phyloP scores from a whole-genome alignment of 2,888 invertebrate species.

The Cephus spinipes region DNA sequence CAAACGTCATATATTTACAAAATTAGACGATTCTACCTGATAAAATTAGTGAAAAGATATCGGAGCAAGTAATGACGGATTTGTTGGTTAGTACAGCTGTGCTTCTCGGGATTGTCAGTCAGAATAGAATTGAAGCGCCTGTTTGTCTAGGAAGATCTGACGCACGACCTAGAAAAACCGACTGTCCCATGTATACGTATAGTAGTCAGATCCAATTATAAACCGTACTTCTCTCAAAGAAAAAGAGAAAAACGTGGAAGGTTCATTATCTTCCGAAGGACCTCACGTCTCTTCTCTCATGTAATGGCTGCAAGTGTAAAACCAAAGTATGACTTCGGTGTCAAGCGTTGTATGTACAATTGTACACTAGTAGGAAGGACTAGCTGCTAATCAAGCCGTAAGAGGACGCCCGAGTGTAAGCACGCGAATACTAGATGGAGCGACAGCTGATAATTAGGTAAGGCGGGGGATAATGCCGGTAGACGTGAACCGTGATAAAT shows the following conservation, averaged over 20 bases:
- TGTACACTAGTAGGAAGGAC: neutral
- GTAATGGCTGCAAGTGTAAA: neutral
- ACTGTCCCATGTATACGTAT: conserved; percentile 6
- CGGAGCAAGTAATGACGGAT: neutral
- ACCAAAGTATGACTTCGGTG: neutral
- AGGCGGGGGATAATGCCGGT: too few species aligned
- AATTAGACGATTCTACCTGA: neutral
- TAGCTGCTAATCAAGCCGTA: neutral
- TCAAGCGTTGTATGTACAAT: neutral
- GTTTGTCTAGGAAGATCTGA: conserved; percentile 3
- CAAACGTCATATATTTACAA: neutral
- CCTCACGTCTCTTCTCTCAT: neutral
- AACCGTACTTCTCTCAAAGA: neutral
- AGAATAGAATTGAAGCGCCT: conserved; percentile 1
- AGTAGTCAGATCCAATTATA: conserved; percentile 18
- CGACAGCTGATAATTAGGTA: too few species aligned
- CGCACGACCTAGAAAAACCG: conserved; percentile 13
- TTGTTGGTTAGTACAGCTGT: neutral
- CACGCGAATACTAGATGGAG: neutral
- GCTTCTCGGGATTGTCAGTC: neutral
- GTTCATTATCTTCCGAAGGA: conserved; percentile 11
- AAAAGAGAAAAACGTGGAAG: conserved; percentile 1
- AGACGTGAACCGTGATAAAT: too few species aligned
- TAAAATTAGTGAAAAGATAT: neutral
- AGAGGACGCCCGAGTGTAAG: neutral